Evolutionary conservation across 2,797 vertebrate species (phyloP).

Genomic region (Sarcophilus harrisii): DNA sequence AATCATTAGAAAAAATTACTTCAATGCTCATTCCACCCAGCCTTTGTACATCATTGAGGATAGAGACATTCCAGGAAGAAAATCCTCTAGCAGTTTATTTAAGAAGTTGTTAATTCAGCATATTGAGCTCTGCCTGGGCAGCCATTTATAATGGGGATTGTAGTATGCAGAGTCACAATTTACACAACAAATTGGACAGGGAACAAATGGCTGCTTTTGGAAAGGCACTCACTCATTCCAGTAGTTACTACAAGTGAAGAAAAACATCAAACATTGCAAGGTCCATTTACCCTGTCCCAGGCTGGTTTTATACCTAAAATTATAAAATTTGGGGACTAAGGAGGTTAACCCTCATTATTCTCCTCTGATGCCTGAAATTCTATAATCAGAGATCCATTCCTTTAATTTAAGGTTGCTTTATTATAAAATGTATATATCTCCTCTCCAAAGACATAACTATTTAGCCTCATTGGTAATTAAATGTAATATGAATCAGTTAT

Average conservation of each 20-base stretch:
- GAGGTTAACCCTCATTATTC: not conserved
- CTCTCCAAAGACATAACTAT: not conserved
- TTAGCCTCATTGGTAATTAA: not conserved
- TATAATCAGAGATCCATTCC: not conserved
- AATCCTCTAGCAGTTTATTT: not conserved
- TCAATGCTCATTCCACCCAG: not conserved
- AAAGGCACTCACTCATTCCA: constrained; percentile 36
- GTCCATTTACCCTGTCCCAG: not conserved
- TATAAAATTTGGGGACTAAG: not conserved
- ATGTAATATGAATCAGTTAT: not conserved
- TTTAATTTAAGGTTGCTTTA: constrained; percentile 5
- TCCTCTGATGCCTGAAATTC: not conserved
- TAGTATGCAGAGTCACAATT: not conserved
- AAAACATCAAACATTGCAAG: not conserved
- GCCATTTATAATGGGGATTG: not conserved
- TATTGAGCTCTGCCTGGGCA: not conserved
- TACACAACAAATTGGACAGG: not conserved
- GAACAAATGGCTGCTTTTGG: constrained; percentile 48
- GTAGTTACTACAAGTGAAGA: constrained; percentile 39
- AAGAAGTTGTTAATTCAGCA: not conserved
- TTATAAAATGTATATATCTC: not conserved
- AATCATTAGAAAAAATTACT: not conserved
- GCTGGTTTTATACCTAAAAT: not conserved
- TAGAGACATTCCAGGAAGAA: not conserved
- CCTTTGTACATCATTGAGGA: not conserved